Percentiles rank a stretch among this genome's conserved stretches.
These are phyloP conservation scores for Simalia tracyae DNA, from an alignment of 2,797 vertebrate genomes.

Conservation along the genomic window DNA sequence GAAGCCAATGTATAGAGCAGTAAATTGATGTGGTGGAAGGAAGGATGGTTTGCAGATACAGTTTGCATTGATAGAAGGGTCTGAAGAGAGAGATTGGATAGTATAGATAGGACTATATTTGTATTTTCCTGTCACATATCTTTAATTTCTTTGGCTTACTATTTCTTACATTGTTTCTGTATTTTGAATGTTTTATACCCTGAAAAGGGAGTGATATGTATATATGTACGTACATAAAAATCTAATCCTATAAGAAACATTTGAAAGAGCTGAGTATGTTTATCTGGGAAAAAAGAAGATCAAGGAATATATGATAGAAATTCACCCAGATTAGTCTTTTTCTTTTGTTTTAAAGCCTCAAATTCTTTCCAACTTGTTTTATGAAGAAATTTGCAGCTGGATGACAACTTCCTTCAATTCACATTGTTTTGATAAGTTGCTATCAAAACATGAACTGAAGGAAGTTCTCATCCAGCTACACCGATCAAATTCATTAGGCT, in stretches of 20 bases:
- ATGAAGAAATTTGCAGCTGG: neutral
- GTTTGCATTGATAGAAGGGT: neutral
- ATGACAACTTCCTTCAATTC: neutral
- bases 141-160: neutral
- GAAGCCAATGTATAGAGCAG: neutral
- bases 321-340: neutral
- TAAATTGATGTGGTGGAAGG: neutral
- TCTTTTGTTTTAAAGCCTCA: neutral
- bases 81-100: neutral
- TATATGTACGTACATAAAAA: neutral
- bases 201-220: neutral
- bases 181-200: neutral
- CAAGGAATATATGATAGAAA: neutral
- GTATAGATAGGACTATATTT: neutral
- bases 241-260: neutral
- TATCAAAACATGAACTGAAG: neutral
- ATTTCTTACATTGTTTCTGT: neutral
- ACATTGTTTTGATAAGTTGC: neutral
- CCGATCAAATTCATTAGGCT: constrained; percentile 21
- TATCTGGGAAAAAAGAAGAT: neutral
- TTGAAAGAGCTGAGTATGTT: neutral
- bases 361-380: neutral
- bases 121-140: neutral
- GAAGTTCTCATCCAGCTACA: constrained; percentile 16
- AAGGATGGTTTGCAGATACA: neutral